Base-by-base conservation (phyloP, 2,113 vertebrate species). In the Eptesicus fuscus region DNA sequence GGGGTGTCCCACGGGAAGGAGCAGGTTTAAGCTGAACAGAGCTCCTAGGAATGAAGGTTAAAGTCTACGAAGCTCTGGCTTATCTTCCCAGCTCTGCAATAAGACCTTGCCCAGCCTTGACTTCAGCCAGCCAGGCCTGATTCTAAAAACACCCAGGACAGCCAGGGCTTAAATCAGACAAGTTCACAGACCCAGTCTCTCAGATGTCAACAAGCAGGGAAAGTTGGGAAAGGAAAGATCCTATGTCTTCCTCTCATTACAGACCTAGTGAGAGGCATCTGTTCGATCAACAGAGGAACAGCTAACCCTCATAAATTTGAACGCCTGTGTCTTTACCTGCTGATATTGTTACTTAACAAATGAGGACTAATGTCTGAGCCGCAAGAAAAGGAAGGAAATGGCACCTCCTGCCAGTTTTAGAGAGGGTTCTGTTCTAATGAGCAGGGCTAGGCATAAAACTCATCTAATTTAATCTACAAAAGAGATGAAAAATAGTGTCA, bases 391-490 rank as follows among this genome's bases (percentile, higher is more conserved):
- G 37, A 94, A 83, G 92, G 42, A 90, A 95, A 88, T 69, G 83
- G 7, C 70, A 83, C 88, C 65, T 63, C 59, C 56, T 42, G 42
- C 74, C 90, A 65, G 56, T 92, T 82, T 92, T 76, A 77, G 82
- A 80, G 76, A 89, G 49, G n/a, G 42, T 51, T 96, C 70, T 49
- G 9, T 76, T 74, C 37, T 95, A 90, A 95, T 71, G 90, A 94
- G 77, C 76, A 84, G 35, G 9, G 18, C 61, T 91, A 53, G 42
- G 69, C 77, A 69, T 77, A 84, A 90, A 79, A 63, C 79, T 47
- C 71, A 65, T 78, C 76, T 61, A n/a, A n/a, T 96, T 84, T 40
- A 94, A 73, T 91, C 88, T 87, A 85, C n/a, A 95, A 91, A 91
- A 53, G 9, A 71, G 83, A 85, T 82, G 51, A 82, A 92, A 83